phyloP scores from a whole-genome alignment of 2,113 vertebrate species.

The Thamnaconus septentrionalis region DNA sequence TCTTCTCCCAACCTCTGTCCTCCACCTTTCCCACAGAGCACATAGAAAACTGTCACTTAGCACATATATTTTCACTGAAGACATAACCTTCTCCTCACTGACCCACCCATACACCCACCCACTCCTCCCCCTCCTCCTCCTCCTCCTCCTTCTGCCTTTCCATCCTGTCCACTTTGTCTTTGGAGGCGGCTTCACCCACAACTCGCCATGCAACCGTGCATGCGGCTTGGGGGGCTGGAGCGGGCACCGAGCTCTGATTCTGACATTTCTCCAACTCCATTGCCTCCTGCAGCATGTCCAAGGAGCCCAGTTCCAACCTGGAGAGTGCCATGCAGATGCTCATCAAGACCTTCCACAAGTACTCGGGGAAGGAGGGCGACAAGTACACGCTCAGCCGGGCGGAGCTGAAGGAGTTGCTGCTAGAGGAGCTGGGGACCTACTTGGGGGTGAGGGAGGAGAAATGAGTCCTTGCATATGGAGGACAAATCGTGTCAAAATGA shows the following conservation, averaged over 20 bases:
- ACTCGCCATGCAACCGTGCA: constrained; percentile 64
- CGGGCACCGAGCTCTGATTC: constrained; percentile 45
- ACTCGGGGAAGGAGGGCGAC: constrained; percentile 84
- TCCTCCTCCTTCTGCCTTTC: constrained; percentile 23
- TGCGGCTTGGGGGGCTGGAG: constrained; percentile 70
- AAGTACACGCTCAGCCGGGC: constrained; percentile 81
- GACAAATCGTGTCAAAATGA: no score
- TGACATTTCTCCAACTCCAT: neutral
- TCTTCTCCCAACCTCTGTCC: constrained; percentile 53
- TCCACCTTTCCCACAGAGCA: constrained; percentile 47
- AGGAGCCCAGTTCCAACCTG: constrained; percentile 78
- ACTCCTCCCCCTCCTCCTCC: neutral
- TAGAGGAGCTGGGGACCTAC: constrained; percentile 80
- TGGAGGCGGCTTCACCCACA: constrained; percentile 61
- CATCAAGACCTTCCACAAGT: constrained; percentile 87
- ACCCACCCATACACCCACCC: constrained; percentile 16
- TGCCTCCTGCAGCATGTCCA: constrained; percentile 73
- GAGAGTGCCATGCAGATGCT: constrained; percentile 84
- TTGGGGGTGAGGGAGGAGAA: constrained; percentile 60
- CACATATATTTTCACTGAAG: constrained; percentile 1
- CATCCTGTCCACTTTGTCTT: constrained; percentile 38
- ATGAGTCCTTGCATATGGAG: no score
- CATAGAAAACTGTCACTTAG: constrained; percentile 35
- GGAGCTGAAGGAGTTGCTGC: constrained; percentile 84
- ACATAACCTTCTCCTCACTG: constrained; percentile 34